Conservation (phyloP, 2,113 vertebrate species). For the Herpailurus yagouaroundi region DNA sequence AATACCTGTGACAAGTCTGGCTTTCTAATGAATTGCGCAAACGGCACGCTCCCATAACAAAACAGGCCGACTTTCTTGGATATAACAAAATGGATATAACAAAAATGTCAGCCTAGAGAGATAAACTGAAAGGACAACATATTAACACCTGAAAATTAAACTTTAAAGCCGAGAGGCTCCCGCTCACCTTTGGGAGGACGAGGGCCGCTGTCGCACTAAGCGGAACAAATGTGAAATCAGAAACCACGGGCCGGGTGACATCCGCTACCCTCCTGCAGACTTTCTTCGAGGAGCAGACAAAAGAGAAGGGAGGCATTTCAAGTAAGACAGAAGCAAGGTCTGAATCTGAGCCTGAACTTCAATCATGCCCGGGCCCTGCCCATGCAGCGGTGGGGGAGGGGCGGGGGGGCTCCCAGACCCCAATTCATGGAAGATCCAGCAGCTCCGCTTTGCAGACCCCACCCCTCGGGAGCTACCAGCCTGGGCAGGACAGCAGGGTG, state of each 20-base stretch:
- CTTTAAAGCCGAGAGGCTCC: conserved; percentile 42
- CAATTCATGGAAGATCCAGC: not conserved
- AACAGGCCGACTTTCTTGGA: conserved; percentile 37
- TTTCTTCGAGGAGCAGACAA: too few relatives aligned
- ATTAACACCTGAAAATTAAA: conserved; percentile 63
- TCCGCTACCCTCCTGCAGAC: not conserved
- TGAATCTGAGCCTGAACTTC: not conserved
- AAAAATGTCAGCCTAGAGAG: conserved; percentile 75
- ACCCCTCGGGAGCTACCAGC: not conserved
- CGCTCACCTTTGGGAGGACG: conserved; percentile 35
- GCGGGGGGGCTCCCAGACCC: not conserved
- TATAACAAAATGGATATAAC: conserved; percentile 51
- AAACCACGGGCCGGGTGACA: not conserved
- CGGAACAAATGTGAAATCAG: not conserved
- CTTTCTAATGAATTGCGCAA: conserved; percentile 74
- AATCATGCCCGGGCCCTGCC: accelerated
- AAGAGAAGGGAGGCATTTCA: not conserved
- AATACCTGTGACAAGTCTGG: conserved; percentile 78
- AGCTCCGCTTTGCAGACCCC: not conserved
- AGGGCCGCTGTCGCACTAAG: not conserved
- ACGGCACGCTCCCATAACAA: conserved; percentile 77
- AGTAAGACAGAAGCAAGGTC: not conserved
- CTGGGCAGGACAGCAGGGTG: not conserved
- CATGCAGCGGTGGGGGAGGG: not conserved
- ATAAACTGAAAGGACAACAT: conserved; percentile 51